Evolutionary conservation across 2,113 vertebrate genomes (phyloP), one percentile per base, ranked within the genome.

Genomic region (Illadopsis cleaveri): DNA sequence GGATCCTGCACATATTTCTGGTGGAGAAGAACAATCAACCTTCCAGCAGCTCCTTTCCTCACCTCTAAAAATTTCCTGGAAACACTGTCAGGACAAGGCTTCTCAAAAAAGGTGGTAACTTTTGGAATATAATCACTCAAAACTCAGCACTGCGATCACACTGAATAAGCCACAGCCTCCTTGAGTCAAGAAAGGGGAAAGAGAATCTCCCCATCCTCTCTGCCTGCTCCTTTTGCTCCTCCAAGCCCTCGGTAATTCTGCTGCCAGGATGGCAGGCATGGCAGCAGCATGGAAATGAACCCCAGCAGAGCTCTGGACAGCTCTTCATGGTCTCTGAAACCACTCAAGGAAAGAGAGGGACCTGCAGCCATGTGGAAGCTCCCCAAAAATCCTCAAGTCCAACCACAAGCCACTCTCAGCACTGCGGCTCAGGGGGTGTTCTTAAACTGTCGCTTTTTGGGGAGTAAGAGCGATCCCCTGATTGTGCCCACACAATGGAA

Each of bases 241-340:
- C 64, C 1, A 9, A 70, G 45, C 40, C 45, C 45, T 1, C 2
- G 25, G 35, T 61, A 45, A 73, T 58, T 56, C 54, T 4, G 1
- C 73, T 24, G 30, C 37, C 27, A 31, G 54, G 6, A 12, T 38
- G 47, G 37, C 78, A 73, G 64, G 23, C 5, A 9, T 0, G 15
- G 48, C 60, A 81, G 15, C 18, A 4, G 42, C 42, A 7, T 1
- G 1, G 0, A 81, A 54, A 54, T 3, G 35, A n/a, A n/a, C 38
- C 42, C 64, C 89, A 57, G 53, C 10, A 4, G 75, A 53, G 37
- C 48, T 77, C 82, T 24, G 50, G 54, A 35, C 23, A 18, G 60
- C 4, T 1, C 8, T 19, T 57, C 17, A 1, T 0, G 2, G 18
- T 76, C 50, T 73, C 27, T 1, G 1, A 45, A 73, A 57, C 11